phyloP scores from a whole-genome alignment of 2,888 invertebrate species.

The Euplexia lucipara region DNA sequence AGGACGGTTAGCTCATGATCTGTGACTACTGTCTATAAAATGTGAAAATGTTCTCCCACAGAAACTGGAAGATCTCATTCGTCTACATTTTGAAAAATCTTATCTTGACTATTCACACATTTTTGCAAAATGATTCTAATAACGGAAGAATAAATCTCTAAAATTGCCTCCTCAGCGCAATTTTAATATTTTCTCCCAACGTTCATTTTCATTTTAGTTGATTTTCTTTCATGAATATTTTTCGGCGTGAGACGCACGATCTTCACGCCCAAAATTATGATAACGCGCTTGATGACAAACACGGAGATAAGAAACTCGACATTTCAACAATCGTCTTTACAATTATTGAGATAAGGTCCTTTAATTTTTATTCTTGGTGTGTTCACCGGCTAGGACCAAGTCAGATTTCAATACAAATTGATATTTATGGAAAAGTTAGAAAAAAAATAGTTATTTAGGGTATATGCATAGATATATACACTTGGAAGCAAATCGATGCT shows the following conservation, averaged over 20 bases:
- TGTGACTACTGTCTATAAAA: conserved; percentile 18
- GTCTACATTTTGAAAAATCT: conserved; percentile 2
- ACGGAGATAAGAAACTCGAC: conserved; percentile 29
- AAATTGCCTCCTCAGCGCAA: conserved; percentile 36
- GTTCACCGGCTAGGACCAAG: not conserved
- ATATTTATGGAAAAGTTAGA: not conserved
- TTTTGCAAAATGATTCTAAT: conserved; percentile 26
- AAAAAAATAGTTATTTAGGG: not conserved
- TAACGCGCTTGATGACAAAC: conserved; percentile 45
- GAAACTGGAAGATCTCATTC: conserved; percentile 27
- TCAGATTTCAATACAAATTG: not conserved
- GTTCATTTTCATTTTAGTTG: conserved; percentile 34
- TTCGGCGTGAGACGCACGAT: conserved; percentile 21
- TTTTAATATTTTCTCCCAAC: conserved; percentile 49
- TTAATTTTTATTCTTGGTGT: not conserved
- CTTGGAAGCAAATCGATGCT: too few relatives aligned
- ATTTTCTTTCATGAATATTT: conserved; percentile 47
- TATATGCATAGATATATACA: too few relatives aligned
- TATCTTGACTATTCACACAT: conserved; percentile 9
- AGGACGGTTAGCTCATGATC: conserved; percentile 25
- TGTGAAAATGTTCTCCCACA: not conserved
- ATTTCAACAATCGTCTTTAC: conserved; percentile 15
- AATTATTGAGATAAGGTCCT: conserved; percentile 5
- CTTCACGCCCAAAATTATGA: conserved; percentile 41
- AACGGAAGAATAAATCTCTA: conserved; percentile 42